phyloP scores from a whole-genome alignment of 1,140 invertebrate genomes.

The Maconellicoccus hirsutus region DNA sequence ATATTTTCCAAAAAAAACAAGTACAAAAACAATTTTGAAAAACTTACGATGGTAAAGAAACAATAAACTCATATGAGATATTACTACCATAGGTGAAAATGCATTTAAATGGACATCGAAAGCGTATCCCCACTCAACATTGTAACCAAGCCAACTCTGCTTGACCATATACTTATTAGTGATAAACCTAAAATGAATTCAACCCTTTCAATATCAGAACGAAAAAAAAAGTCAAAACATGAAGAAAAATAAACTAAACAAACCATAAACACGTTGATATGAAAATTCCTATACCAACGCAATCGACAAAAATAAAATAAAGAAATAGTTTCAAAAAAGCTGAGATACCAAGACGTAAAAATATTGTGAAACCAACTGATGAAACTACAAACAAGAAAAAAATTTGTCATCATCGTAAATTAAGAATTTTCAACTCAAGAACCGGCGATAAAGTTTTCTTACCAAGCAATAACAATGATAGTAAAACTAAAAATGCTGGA shows the following conservation, averaged over 20 bases:
- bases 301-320: slow-evolving; percentile 91
- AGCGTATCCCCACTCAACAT: slow-evolving; percentile 97
- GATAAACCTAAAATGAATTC: slow-evolving; percentile 54
- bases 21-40: not conserved
- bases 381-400: slow-evolving; percentile 53
- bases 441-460: slow-evolving; percentile 37
- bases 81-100: slow-evolving; percentile 87
- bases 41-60: slow-evolving; percentile 75
- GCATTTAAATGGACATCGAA: slow-evolving; percentile 99
- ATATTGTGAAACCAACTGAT: slow-evolving; percentile 77
- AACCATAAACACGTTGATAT: slow-evolving; percentile 87
- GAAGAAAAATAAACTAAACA: slow-evolving; percentile 32
- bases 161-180: slow-evolving; percentile 78
- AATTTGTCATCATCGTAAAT: not conserved
- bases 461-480: slow-evolving; percentile 77
- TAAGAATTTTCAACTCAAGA: not conserved
- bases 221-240: not conserved
- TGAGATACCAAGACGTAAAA: slow-evolving; percentile 58
- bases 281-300: slow-evolving; percentile 73
- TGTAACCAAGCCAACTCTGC: slow-evolving; percentile 47
- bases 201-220: slow-evolving; percentile 10
- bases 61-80: slow-evolving; percentile 86
- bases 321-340: slow-evolving; percentile 78
- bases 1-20: not conserved
- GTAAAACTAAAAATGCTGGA: slow-evolving; percentile 91